Evolutionary conservation across 1,140 invertebrate genomes (phyloP).

Genomic region (Eubasilissa regina): DNA sequence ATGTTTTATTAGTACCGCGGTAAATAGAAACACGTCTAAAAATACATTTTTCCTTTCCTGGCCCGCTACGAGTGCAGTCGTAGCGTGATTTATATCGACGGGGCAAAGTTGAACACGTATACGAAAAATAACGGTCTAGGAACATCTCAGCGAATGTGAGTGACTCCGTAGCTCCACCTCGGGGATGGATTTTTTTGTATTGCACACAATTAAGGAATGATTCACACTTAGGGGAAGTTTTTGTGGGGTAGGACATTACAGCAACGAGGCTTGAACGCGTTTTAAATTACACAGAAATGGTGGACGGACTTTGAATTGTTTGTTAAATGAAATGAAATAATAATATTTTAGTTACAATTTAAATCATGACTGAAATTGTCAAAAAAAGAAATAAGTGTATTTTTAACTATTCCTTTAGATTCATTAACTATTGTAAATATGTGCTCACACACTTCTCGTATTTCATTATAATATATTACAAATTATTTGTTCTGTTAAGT

Average conservation of each 20-base stretch:
- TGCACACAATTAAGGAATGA: constrained; percentile 40
- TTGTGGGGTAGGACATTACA: constrained; percentile 18
- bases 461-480: too few species aligned
- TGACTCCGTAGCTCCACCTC: constrained; percentile 6
- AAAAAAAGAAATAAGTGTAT: too few species aligned
- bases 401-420: too few species aligned
- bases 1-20: constrained; percentile 15
- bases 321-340: too few species aligned
- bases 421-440: too few species aligned
- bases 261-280: constrained; percentile 1
- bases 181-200: constrained; percentile 9
- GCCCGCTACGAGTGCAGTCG: not conserved
- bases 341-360: too few species aligned
- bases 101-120: constrained; percentile 15
- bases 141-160: constrained; percentile 24
- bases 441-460: too few species aligned
- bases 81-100: constrained; percentile 31
- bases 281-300: not conserved
- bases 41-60: not conserved
- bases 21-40: constrained; percentile 30
- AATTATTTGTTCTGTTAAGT: too few species aligned
- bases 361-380: too few species aligned
- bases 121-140: not conserved
- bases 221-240: constrained; percentile 31
- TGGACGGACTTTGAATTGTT: too few species aligned